A percentile compares a stretch with the other conserved stretches of the same genome.
Conservation (phyloP, 2,888 invertebrate species). For the Watsonalla binaria region DNA sequence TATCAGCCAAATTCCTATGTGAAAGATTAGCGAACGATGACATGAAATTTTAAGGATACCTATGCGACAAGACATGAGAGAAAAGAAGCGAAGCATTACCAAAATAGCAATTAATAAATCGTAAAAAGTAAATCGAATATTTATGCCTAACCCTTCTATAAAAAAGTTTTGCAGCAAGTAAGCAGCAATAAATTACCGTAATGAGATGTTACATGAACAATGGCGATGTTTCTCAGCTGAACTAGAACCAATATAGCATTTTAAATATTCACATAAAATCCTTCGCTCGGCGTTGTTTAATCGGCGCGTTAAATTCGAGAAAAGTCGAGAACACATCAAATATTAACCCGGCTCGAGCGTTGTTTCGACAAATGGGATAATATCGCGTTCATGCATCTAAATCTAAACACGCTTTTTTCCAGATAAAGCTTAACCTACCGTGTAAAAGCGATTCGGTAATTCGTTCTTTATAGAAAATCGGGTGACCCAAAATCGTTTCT, state of each 20-base stretch:
- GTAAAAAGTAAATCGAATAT: too few species aligned
- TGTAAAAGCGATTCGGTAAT: constrained; percentile 40
- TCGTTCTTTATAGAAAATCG: constrained; percentile 48
- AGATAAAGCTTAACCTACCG: constrained; percentile 35
- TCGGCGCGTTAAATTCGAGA: constrained; percentile 75
- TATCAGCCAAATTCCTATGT: too few species aligned
- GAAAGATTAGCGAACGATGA: too few species aligned
- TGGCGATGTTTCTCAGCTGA: constrained; percentile 50
- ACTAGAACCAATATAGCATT: constrained; percentile 74
- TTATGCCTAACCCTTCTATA: constrained; percentile 27
- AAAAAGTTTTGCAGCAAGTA: constrained; percentile 23
- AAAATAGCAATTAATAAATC: too few species aligned
- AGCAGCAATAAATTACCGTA: constrained; percentile 34
- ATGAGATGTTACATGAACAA: constrained; percentile 48
- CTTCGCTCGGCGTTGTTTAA: constrained; percentile 71
- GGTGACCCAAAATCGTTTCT: constrained; percentile 55
- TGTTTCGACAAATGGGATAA: constrained; percentile 73
- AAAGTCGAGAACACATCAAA: constrained; percentile 76
- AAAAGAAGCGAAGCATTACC: too few species aligned
- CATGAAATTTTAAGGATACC: too few species aligned
- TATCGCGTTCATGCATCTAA: constrained; percentile 65
- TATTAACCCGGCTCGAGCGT: constrained; percentile 66
- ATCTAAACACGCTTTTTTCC: constrained; percentile 53
- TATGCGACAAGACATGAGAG: too few species aligned
- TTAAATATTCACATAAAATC: constrained; percentile 76